Evolutionary conservation across 37 sponge, comb jelly and placozoan species (phyloP), one percentile per base, ranked within the genome.

Genomic region (Diacarnus erythraeanus): DNA sequence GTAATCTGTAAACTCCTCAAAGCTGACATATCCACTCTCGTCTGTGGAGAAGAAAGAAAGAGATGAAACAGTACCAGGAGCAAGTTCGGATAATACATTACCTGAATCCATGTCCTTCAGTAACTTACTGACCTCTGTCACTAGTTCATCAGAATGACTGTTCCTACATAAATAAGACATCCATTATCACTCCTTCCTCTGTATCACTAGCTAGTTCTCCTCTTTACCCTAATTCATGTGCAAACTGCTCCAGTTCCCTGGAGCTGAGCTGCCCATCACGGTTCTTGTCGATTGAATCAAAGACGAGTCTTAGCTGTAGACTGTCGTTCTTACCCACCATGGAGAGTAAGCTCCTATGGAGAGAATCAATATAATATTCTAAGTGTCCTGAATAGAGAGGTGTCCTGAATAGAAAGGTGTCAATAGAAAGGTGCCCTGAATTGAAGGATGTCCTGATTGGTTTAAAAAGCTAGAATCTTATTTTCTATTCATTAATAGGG

Each of bases 201-300:
- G 51, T 6, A 47, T 6, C n/a, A 37, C 23, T 70, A 23, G 35
- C 36, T 2, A 36, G 12, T 12, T 47, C 6, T 47, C 6, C 51
- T 47, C 51, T 47, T 15, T 47, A 91, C 88, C 88, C 72, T 22
- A 91, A 65, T 47, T 91, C 71, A 3, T 25, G 3, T 5, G 84
- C 88, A 79, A 91, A 91, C 38, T 86, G 41, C 58, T 75, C 57
- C 87, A 93, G 72, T 41, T 93, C 94, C 15, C 30, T 33, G 20
- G 47, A n/a, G 36, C 87, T 84, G 33, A 93, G 60, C 31, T 65
- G 54, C 5, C 94, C 94, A 71, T 93, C 87, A 2, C 71, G 35
- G 71, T 93, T 75, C 36, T 41, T 80, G 84, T 93, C 94, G 44
- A 93, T 93, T 3, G 90, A 77, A 40, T 93, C 78, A 79, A 93